Evolutionary conservation across 1,140 invertebrate genomes (phyloP).

Genomic region (Macrobrachium rosenbergii): DNA sequence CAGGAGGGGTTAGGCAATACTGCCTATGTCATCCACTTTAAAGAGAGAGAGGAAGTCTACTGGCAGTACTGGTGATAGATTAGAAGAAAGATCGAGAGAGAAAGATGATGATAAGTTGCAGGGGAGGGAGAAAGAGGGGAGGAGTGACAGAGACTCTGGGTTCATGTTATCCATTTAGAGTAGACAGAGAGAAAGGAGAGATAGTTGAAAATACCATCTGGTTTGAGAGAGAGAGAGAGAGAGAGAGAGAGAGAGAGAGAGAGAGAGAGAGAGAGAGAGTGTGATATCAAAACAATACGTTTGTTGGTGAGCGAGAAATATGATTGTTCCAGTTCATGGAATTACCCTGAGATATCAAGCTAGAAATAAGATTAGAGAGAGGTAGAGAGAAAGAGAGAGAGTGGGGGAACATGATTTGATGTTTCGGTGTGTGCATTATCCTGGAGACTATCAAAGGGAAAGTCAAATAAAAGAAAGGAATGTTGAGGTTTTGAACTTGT

Average conservation of each 20-base stretch:
- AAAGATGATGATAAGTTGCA: not conserved
- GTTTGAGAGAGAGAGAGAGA: not conserved
- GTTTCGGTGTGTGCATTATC: too few relatives aligned
- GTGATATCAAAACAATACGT: too few relatives aligned
- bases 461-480: too few relatives aligned
- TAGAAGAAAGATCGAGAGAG: not conserved
- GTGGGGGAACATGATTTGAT: not conserved
- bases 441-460: too few relatives aligned
- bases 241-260: conserved; percentile 5
- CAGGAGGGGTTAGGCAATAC: too few relatives aligned
- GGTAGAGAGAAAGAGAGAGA: conserved; percentile 1
- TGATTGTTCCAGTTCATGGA: too few relatives aligned
- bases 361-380: not conserved
- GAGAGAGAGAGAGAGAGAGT: not conserved
- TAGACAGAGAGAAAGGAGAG: not conserved
- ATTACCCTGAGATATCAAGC: too few relatives aligned
- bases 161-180: too few relatives aligned
- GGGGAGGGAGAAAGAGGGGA: conserved; percentile 9
- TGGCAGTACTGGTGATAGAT: not conserved
- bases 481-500: too few relatives aligned
- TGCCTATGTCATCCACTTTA: too few relatives aligned
- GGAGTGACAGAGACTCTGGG: not conserved
- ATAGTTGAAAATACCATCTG: not conserved
- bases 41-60: not conserved
- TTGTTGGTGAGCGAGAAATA: too few relatives aligned